Base-by-base conservation (phyloP, 2,888 invertebrate species). In the Sinelater perroti region DNA sequence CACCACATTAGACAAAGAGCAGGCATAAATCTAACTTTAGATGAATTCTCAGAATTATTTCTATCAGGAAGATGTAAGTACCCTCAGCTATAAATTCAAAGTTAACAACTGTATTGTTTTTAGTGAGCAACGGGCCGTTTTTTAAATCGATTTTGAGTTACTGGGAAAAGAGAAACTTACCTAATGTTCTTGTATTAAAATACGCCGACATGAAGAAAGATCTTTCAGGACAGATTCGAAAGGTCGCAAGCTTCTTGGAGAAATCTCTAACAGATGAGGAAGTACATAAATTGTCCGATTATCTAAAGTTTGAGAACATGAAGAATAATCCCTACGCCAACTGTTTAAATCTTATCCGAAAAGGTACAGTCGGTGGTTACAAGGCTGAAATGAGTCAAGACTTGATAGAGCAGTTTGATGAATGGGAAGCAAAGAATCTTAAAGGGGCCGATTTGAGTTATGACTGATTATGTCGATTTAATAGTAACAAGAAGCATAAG, bases 31-130 rank as follows among this genome's bases (percentile, higher is more conserved):
- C 82, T 73, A 0, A 80, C 82, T 0, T 90, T 92, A 63, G 86
- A 90, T 28, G 88, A 90, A 54, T 91, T 91, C 73, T 87, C 88
- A 55, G 87, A 91, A 59, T 76, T 91, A 5, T 89, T 91, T 75
- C 78, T 92, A 67, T 80, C 79, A 50, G 85, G 83, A 64, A 79
- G 84, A 70, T 4, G 35, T 17, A 16, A 35, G 17, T 14, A 35
- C 7, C 10, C 10, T 72, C 5, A 24, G 7, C 7, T 24, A 24
- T 7, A 6, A 13, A 31, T 7, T n/a, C 31, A 13, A 31, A 11
- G n/a, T 31, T 31, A 36, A 2, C 2, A 14, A 13, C 13, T 24
- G 8, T 24, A 10, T 2, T n/a, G 1, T 14, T 62, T 63, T 18
- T 24, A 67, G 65, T 66, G 18, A 40, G 21, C 3, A 63, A 36